phyloP scores from a whole-genome alignment of 2,888 invertebrate species.

The Norana najaformis region DNA sequence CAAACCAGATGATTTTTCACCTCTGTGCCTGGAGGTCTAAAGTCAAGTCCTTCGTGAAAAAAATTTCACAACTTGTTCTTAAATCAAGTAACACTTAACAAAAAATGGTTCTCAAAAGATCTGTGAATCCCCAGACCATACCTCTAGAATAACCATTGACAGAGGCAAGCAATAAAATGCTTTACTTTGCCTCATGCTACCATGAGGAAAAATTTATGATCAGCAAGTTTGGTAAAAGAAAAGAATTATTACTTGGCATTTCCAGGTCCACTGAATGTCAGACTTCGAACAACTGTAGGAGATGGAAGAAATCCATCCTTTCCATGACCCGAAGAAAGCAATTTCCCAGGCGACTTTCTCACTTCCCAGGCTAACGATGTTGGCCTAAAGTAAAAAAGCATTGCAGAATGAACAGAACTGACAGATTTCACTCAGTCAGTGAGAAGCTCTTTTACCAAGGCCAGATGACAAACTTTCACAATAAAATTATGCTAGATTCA shows the following conservation, averaged over 20 bases:
- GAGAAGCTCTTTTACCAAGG: not conserved
- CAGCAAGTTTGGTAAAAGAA: not conserved
- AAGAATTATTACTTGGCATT: not conserved
- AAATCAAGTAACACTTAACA: no score
- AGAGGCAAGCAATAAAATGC: not conserved
- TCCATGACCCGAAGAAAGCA: slow-evolving; percentile 33
- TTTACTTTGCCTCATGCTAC: no score
- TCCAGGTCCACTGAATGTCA: slow-evolving; percentile 34
- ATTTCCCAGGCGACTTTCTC: slow-evolving; percentile 71
- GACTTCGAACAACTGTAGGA: slow-evolving; percentile 42
- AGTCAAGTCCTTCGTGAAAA: no score
- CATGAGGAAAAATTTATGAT: not conserved
- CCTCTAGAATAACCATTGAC: not conserved
- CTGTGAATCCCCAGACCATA: no score
- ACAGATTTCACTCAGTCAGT: not conserved
- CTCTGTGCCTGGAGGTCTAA: no score
- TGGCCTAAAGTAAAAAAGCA: slow-evolving; percentile 65
- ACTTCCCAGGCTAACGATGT: slow-evolving; percentile 94
- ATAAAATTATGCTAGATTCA: not conserved
- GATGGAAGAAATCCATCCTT: slow-evolving; percentile 21
- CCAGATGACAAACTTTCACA: not conserved
- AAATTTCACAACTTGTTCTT: no score
- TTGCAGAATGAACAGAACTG: not conserved
- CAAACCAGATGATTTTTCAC: no score
- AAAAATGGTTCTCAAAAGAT: no score